Evolutionary conservation across 2,113 vertebrate genomes (phyloP).

Genomic region (Semicossyphus pulcher): DNA sequence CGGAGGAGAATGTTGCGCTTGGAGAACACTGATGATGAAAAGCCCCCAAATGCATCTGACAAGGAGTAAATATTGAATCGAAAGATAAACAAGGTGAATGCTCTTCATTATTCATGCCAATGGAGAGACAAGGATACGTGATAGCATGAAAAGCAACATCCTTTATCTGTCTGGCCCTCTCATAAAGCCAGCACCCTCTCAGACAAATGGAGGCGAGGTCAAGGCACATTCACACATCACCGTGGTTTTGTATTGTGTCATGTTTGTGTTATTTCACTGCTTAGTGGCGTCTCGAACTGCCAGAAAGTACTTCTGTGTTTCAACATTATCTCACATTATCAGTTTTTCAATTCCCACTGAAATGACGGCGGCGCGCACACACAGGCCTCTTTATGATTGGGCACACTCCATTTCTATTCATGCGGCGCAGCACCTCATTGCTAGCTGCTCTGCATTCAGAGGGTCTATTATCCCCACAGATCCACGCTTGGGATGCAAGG

Average conservation of each 20-base stretch:
- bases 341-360: conserved; percentile 37
- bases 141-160: conserved; percentile 53
- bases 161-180: conserved; percentile 55
- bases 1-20: conserved; percentile 56
- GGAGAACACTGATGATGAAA: conserved; percentile 79
- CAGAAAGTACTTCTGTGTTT: conserved; percentile 25
- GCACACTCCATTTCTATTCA: conserved; percentile 63
- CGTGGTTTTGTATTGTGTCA: neutral
- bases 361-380: conserved; percentile 37
- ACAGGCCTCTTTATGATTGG: conserved; percentile 33
- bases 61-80: conserved; percentile 85
- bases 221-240: conserved; percentile 4
- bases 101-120: conserved; percentile 75
- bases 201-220: conserved; percentile 19
- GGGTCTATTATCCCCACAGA: conserved; percentile 59
- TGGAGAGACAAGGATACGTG: conserved; percentile 59
- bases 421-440: conserved; percentile 39
- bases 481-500: conserved; percentile 58
- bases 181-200: conserved; percentile 21
- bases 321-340: conserved; percentile 45
- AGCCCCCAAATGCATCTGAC: conserved; percentile 82
- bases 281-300: neutral
- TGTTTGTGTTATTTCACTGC: conserved; percentile 4
- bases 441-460: conserved; percentile 64
- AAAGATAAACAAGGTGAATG: conserved; percentile 83